These are phyloP conservation scores for Astatotilapia flaviijosephi DNA, from an alignment of 2,113 vertebrate genomes.

Conservation along the genomic window DNA sequence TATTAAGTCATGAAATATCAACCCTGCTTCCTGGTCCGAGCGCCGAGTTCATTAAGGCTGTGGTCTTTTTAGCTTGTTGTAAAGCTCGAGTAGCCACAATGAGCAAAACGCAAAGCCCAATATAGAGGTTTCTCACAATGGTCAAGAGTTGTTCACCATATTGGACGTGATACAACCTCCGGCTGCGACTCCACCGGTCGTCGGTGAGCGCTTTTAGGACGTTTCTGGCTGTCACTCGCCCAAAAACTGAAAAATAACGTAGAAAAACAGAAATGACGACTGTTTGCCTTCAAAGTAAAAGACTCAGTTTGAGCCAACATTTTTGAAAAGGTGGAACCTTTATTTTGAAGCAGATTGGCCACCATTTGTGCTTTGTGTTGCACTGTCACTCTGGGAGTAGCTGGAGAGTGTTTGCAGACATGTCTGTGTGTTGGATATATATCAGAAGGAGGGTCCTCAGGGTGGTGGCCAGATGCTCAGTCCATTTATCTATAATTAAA, in stretches of 20 bases:
- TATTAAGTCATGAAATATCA: not conserved
- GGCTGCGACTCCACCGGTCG: not conserved
- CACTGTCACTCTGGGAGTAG: not conserved
- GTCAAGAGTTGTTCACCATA: rapidly evolving
- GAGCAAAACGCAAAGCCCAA: not conserved
- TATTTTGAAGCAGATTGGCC: not conserved
- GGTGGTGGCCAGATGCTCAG: not conserved
- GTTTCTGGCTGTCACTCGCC: not conserved
- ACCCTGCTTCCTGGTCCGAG: not conserved
- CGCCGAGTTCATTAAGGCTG: rapidly evolving
- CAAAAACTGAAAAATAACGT: not conserved
- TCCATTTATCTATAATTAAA: not conserved
- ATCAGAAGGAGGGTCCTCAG: not conserved
- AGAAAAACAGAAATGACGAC: not conserved
- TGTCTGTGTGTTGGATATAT: not conserved
- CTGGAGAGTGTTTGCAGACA: not conserved
- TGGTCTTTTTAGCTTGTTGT: not conserved
- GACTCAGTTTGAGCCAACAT: not conserved
- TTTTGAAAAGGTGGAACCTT: not conserved
- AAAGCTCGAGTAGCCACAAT: not conserved
- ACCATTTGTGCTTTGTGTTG: not conserved
- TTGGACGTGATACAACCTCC: not conserved
- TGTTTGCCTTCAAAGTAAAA: not conserved
- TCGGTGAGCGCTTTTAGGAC: rapidly evolving
- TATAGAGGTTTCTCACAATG: not conserved